Evolutionary conservation across 2,888 invertebrate species (phyloP), one percentile per base, ranked within the genome.

Genomic region (Chrysina gloriosa): DNA sequence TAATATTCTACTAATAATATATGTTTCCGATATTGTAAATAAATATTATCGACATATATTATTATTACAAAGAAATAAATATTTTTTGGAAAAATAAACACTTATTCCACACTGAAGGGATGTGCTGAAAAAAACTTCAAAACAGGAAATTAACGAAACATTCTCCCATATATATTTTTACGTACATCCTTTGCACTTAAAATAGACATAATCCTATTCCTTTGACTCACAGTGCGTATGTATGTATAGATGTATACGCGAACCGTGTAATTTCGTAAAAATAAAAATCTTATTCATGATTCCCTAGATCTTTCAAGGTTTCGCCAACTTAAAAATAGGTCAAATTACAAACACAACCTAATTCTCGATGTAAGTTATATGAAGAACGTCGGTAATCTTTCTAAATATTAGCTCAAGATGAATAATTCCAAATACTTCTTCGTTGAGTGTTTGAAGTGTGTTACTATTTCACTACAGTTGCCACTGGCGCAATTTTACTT

Each of bases 281-380:
- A 52, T 52, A 52, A 52, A 52, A 52, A 21, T 45, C 9, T 45
- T 45, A 45, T 45, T 45, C 45, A 45, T 45, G 14, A 52, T 19
- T 34, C 16, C 31, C 31, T 52, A 52, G 34, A 19, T 52, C 31
- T 16, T 52, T 31, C 52, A 52, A 52, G 52, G 52, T 16, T 19
- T 29, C 19, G 5, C 31, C 34, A 52, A 52, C 34, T 52, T 31
- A 31, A 31, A 52, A 52, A 52, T 52, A 52, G 52, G 31, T 31
- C 31, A 31, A 16, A 29, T 27, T 50, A n/a, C 29, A 27, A 29
- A 50, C 29, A 52, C 19, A 52, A 31, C 9, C 27, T n/a, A 52
- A 31, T 31, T 52, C 11, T 7, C n/a, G n/a, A 16, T 7, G 21
- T 47, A 19, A 21, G 31, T 2, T 31, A 31, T 31, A 1, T 31